Percentiles rank a stretch among this genome's conserved stretches.
These are phyloP conservation scores for Acinonyx jubatus DNA, from an alignment of 2,113 vertebrate genomes.

Conservation along the genomic window DNA sequence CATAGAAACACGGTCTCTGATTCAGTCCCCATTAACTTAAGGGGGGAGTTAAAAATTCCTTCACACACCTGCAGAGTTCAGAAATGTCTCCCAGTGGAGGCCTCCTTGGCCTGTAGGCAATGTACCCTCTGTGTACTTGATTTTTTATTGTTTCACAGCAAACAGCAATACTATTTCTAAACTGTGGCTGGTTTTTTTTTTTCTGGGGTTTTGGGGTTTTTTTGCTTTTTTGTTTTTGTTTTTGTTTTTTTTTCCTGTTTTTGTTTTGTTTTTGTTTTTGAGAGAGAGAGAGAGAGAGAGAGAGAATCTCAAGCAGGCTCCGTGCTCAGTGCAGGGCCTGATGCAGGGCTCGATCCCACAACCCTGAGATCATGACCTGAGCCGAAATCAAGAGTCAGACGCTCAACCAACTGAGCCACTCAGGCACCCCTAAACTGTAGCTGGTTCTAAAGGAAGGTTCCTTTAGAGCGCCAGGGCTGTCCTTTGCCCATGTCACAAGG, in stretches of 20 bases:
- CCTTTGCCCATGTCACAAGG: neutral
- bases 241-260: too few species aligned
- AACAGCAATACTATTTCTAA: neutral
- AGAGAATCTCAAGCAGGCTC: too few species aligned
- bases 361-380: too few species aligned
- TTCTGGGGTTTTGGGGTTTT: too few species aligned
- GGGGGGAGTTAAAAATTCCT: neutral
- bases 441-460: neutral
- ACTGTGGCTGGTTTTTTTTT: neutral
- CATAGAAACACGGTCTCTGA: neutral
- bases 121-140: rapidly evolving
- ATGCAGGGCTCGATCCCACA: too few species aligned
- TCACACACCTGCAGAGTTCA: neutral
- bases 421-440: neutral
- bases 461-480: rapidly evolving
- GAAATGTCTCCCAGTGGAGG: neutral
- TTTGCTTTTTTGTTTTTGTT: too few species aligned
- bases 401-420: too few species aligned
- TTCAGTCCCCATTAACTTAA: neutral
- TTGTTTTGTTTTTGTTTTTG: too few species aligned
- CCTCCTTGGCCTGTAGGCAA: neutral
- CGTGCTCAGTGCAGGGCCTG: too few species aligned
- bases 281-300: too few species aligned
- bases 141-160: neutral
- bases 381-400: too few species aligned